Evolutionary conservation across 2,113 vertebrate genomes (phyloP), one percentile per base, ranked within the genome.

Genomic region (Cololabis saira): DNA sequence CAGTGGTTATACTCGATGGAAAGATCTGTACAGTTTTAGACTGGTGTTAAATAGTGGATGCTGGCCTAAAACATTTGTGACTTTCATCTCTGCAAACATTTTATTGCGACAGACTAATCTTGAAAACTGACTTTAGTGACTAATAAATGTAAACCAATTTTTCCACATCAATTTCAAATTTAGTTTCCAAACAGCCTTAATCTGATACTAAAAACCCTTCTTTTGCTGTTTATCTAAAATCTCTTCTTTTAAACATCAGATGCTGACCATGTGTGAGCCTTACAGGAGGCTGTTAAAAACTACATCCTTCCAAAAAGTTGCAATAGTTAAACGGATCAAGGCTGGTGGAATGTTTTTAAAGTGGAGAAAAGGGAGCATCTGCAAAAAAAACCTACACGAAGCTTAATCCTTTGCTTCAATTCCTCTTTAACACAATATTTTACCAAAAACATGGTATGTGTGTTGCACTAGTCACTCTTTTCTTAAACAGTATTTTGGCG

Each of bases 1-100:
- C 84, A 88, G 84, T 85, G 86, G 60, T 80, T 90, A 55, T 60
- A 79, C 84, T 81, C 40, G 56, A 60, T 17, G 10, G 53, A 81
- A 70, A 59, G 12, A 66, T 76, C 56, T 48, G 43, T 65, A 73
- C 62, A 52, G 42, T 62, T 66, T 68, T 41, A 62, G 61, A 45
- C 24, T 27, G 45, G 56, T 45, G 17, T 48, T 4, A 40, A 19
- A 33, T 9, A 30, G 33, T 37, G 17, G 27, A 13, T 37, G 13
- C 8, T 12, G 17, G 5, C 43, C 47, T 18, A 9, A 1, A 11
- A 47, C 5, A 15, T 40, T 40, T 5, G 18, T 43, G 22, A 48
- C 53, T 42, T 47, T n/a, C 65, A 67, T 12, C 47, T 76, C 9
- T 58, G 48, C 53, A 41, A 13, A 47, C 48, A 18, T 70, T 69